Conservation (phyloP, 2,797 vertebrate species). For the Sebastes minor region DNA sequence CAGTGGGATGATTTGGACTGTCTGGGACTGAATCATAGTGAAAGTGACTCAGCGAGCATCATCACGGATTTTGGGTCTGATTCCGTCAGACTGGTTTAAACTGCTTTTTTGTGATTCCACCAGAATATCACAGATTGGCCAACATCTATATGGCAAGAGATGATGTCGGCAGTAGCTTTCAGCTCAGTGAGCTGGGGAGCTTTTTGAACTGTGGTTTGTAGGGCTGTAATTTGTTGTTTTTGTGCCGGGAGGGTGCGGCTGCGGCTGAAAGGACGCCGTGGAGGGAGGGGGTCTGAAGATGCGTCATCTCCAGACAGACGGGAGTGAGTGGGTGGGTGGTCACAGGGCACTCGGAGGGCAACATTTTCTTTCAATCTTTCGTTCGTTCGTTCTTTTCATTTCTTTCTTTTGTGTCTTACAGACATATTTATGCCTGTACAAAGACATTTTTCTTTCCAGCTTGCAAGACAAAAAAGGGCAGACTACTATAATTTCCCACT, state of each 20-base stretch:
- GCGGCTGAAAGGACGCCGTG: conserved; percentile 44
- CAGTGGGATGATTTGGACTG: conserved; percentile 3
- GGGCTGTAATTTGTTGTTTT: conserved; percentile 80
- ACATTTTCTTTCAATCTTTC: neutral
- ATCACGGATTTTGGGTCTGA: conserved; percentile 31
- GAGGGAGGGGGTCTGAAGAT: conserved; percentile 44
- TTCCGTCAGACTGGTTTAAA: conserved; percentile 6
- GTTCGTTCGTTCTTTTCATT: neutral
- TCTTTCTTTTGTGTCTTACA: neutral
- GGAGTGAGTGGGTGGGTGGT: conserved; percentile 66
- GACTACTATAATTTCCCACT: neutral
- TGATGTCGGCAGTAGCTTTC: conserved; percentile 38
- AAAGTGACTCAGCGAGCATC: conserved; percentile 57
- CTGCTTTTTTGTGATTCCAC: conserved; percentile 17
- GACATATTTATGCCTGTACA: neutral
- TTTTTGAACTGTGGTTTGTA: conserved; percentile 52
- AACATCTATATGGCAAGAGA: conserved; percentile 18
- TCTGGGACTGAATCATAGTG: conserved; percentile 36
- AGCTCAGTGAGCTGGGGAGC: conserved; percentile 22
- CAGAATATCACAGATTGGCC: conserved; percentile 13
- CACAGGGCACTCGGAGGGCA: conserved; percentile 60
- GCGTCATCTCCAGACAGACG: conserved; percentile 67
- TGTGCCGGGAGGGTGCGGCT: conserved; percentile 73
- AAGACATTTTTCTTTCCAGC: neutral
- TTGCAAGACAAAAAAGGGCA: neutral